Evolutionary conservation across 2,797 vertebrate genomes (phyloP).

Genomic region (Peromyscus attwateri): DNA sequence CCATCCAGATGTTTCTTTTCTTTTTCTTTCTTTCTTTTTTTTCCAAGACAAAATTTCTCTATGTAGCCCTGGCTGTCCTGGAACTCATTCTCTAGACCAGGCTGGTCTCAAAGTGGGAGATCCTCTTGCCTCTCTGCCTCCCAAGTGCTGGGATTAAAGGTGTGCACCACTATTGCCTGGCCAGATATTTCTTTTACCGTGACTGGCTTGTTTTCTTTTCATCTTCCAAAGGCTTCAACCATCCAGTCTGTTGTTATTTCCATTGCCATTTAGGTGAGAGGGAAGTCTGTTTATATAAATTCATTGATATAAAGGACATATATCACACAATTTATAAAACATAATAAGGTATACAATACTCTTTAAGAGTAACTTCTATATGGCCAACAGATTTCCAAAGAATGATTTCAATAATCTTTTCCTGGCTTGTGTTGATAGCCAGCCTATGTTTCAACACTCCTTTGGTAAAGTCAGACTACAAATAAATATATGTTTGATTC

Average conservation of each 20-base stretch:
- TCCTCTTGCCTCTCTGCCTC: not conserved
- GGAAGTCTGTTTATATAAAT: not conserved
- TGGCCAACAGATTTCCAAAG: slow-evolving; percentile 4
- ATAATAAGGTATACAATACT: not conserved
- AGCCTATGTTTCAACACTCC: not conserved
- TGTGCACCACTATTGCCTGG: not conserved
- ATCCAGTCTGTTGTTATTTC: not conserved
- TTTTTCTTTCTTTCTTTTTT: not conserved
- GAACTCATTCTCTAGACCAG: not conserved
- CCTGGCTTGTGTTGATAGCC: not conserved
- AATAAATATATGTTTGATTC: slow-evolving; percentile 38
- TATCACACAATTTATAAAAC: slow-evolving; percentile 19
- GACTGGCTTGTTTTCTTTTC: not conserved
- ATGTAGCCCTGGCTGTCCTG: not conserved
- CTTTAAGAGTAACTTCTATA: not conserved
- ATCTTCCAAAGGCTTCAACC: not conserved
- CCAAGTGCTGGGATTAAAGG: not conserved
- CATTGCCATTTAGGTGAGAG: not conserved
- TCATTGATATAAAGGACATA: not conserved
- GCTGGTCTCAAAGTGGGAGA: not conserved
- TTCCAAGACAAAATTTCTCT: not conserved
- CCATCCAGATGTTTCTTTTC: not conserved
- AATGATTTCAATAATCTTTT: slow-evolving; percentile 42
- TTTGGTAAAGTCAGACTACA: slow-evolving; percentile 26
- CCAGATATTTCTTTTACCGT: not conserved